These are phyloP conservation scores for Pseudomyrmex cubaensis DNA, from an alignment of 1,140 invertebrate species.

Conservation along the genomic window DNA sequence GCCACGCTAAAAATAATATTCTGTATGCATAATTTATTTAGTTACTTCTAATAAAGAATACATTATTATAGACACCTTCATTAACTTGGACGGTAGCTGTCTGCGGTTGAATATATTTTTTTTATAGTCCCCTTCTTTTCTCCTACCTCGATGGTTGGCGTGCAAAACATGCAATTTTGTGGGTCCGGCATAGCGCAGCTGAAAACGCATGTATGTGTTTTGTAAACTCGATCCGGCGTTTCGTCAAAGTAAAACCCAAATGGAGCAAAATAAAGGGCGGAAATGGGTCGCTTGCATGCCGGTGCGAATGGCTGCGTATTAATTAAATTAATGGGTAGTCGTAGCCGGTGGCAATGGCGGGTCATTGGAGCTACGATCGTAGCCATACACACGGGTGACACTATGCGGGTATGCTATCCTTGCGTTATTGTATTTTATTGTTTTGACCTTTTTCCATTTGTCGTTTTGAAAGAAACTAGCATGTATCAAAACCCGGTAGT, in stretches of 20 bases:
- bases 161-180: slow-evolving; percentile 30
- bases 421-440: slow-evolving; percentile 54
- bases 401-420: not conserved
- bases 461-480: not conserved
- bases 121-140: not conserved
- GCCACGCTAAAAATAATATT: slow-evolving; percentile 3
- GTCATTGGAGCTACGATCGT: slow-evolving; percentile 61
- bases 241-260: slow-evolving; percentile 64
- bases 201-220: slow-evolving; percentile 16
- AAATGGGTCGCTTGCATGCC: slow-evolving; percentile 64
- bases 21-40: slow-evolving; percentile 53
- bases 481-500: not conserved
- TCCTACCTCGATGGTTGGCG: not conserved
- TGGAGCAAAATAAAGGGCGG: slow-evolving; percentile 66
- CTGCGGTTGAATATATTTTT: slow-evolving; percentile 33
- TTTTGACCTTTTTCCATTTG: slow-evolving; percentile 8
- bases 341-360: slow-evolving; percentile 55
- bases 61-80: slow-evolving; percentile 52
- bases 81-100: slow-evolving; percentile 25
- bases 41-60: slow-evolving; percentile 27
- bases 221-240: slow-evolving; percentile 41
- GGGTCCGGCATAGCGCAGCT: not conserved
- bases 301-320: slow-evolving; percentile 68
- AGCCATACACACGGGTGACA: slow-evolving; percentile 51
- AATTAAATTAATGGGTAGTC: slow-evolving; percentile 74